These are phyloP conservation scores for Microctonus aethiopoides DNA, from an alignment of 2,888 invertebrate genomes.

Conservation along the genomic window DNA sequence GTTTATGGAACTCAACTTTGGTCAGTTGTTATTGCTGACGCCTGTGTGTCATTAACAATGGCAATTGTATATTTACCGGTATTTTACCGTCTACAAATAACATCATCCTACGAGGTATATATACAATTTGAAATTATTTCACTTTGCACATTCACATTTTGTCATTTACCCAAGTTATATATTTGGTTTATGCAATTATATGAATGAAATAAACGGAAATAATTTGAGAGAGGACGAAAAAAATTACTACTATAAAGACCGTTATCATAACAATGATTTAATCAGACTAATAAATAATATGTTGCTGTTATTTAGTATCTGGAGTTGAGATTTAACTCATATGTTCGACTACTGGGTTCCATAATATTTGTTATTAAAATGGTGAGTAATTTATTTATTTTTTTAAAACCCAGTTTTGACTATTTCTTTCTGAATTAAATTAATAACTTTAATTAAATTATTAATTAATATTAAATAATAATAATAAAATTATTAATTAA, in stretches of 20 bases:
- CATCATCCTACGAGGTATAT: slow-evolving; percentile 81
- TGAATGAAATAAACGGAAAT: background rate
- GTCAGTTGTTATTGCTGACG: slow-evolving; percentile 75
- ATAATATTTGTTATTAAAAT: slow-evolving; percentile 79
- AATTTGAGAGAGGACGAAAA: background rate
- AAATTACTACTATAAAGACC: background rate
- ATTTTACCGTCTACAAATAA: slow-evolving; percentile 79
- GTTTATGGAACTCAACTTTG: slow-evolving; percentile 80
- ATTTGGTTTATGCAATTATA: background rate
- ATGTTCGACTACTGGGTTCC: slow-evolving; percentile 77
- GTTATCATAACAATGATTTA: background rate
- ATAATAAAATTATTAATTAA: too few relatives aligned
- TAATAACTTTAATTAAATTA: too few relatives aligned
- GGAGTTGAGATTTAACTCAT: slow-evolving; percentile 75
- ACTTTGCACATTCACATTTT: background rate
- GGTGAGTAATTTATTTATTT: slow-evolving; percentile 57
- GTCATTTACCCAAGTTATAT: background rate
- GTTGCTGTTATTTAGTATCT: slow-evolving; percentile 70
- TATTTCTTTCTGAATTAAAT: too few relatives aligned
- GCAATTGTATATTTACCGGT: slow-evolving; percentile 77
- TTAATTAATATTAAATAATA: too few relatives aligned
- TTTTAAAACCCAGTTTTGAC: background rate
- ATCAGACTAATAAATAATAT: background rate
- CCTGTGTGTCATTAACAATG: slow-evolving; percentile 76
- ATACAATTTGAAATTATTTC: background rate